Evolutionary conservation across 2,113 vertebrate species (phyloP), one percentile per base, ranked within the genome.

Genomic region (Heterocephalus glaber): DNA sequence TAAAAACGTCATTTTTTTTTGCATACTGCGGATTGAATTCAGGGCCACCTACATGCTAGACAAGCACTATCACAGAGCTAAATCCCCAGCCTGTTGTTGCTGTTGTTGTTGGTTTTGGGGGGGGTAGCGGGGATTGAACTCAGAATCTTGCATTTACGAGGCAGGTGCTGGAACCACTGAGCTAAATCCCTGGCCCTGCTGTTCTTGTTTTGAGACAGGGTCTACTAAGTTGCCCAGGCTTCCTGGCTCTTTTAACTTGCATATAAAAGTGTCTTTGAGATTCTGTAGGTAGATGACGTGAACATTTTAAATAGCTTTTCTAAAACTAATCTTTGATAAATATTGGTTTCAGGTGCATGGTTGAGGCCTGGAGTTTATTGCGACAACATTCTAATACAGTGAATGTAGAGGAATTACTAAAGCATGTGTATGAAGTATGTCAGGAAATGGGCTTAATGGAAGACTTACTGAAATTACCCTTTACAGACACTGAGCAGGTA

Each of bases 361-460:
- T 99, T 79, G 99, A 99, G 92, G 99, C 99, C 0, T 99, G 99
- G 99, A 98, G 97, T 66, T 97, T 99, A 63, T 66, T 99, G 47
- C 99, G 99, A 65, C 99, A 99, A 1, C 99, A 99, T 56, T 98
- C 98, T 28, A 99, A 98, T 1, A 98, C 97, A 79, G 70, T 99
- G 49, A 99, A 99, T 66, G 60, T 98, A 58, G 98, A 99, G 60
- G 99, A 99, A 87, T 98, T 99, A 94, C 96, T 99, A 7, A 98
- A 98, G 77, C 99, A 99, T 91, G 92, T 98, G 16, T 99, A 99
- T 92, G 99, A 99, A 98, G 98, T 98, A 70, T 99, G 99, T 97
- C 99, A 99, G 98, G 99, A 99, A 72, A 98, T 99, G 95, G 99
- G 99, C 38, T 98, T 99, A 60, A 99, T 99, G 98, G 99, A 99